phyloP scores from a whole-genome alignment of 2,113 vertebrate genomes.

The Pomatorhinus ruficollis region DNA sequence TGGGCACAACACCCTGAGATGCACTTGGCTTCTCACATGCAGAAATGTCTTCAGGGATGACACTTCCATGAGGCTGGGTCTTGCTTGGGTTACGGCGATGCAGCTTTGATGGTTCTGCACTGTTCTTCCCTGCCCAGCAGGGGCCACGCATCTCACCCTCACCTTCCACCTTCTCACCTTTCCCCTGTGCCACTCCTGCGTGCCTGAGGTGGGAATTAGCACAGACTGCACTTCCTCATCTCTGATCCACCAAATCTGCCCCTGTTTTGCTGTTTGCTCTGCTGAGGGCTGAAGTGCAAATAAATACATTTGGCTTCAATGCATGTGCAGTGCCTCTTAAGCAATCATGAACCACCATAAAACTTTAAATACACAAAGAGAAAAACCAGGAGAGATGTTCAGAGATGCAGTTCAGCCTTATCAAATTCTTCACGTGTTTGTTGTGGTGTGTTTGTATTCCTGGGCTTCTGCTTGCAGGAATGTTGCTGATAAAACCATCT shows the following conservation, averaged over 20 bases:
- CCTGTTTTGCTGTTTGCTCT: background rate
- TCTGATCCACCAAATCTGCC: background rate
- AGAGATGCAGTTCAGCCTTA: conserved; percentile 30
- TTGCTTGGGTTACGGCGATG: background rate
- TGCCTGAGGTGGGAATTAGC: accelerated
- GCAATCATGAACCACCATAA: background rate
- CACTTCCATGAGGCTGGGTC: background rate
- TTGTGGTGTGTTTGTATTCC: conserved; percentile 49
- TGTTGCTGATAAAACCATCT: conserved; percentile 60
- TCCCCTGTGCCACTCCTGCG: background rate
- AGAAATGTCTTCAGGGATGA: background rate
- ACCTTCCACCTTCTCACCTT: background rate
- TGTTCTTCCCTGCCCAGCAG: background rate
- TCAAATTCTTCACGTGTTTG: conserved; percentile 64
- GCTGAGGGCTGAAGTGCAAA: background rate
- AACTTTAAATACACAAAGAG: conserved; percentile 56
- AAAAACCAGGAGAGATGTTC: conserved; percentile 37
- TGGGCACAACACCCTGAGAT: background rate
- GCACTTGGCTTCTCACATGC: background rate
- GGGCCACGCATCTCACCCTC: background rate
- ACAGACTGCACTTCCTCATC: background rate
- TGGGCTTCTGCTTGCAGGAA: conserved; percentile 51
- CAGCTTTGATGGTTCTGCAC: background rate
- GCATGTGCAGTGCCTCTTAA: background rate
- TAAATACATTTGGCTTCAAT: background rate